Base-by-base conservation (phyloP, 2,797 vertebrate genomes). In the Coregonus sp. region DNA sequence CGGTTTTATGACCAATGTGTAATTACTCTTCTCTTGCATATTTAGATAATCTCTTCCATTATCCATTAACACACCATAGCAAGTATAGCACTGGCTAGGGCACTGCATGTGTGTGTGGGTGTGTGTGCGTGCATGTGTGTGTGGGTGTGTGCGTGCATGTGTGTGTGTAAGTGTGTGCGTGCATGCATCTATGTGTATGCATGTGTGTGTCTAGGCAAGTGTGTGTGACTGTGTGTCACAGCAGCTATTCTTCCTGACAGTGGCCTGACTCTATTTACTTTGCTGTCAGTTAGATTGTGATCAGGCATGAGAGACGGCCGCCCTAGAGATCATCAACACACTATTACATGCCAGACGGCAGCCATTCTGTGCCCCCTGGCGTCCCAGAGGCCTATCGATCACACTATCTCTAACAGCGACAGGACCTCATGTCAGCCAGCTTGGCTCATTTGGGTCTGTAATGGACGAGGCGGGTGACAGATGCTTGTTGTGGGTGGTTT, bases 341-440 rank as follows among this genome's bases (percentile, higher is more conserved):
- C 69, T n/a, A 70, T 70, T 70, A 47, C n/a, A 47, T 47, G 40
- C 40, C 40, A 47, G 40, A 47, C 40, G 2, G 40, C 40, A 47
- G 40, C 40, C 40, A 47, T 47, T 47, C 9, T 47, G 69, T 70
- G 69, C 37, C 69, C 37, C 40, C n/a, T 31, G 9, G 7, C 4
- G 70, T 52, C 47, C 47, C 70, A 11, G n/a, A 25, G 11, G 50
- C 15, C 50, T 15, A 72, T 52, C 70, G 18, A 35, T 72, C 50
- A 72, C 70, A 29, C 70, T 72, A 29, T 52, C 47, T 72, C 1
- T 37, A n/a, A 12, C 15, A 56, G 47, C 37, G 50, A 54, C 9
- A 74, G 14, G 65, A 29, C 65, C 31, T 54, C 65, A 18, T 75
- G 73, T 67, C 35, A 69, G 15, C 65, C 47, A 75, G 68, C 66